Base-by-base conservation (phyloP, 2,888 invertebrate species). In the Lasioglossum morio region DNA sequence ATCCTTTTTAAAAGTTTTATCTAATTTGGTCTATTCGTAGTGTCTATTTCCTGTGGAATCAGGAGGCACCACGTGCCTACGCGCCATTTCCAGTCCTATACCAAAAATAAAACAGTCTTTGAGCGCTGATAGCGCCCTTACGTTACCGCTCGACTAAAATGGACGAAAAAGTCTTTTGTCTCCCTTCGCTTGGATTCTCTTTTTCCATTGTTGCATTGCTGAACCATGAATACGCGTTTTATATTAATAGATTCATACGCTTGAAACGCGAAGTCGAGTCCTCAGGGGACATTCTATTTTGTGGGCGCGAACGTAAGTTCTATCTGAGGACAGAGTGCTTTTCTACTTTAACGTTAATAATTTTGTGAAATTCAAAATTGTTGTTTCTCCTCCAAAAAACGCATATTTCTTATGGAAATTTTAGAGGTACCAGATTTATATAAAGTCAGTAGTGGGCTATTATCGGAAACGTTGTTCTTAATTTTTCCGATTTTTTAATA, bases 1-100 rank as follows among this genome's bases (percentile, higher is more conserved):
- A 91, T 89, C 84, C 85, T 90, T 87, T 87, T 91, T 77, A 88
- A 86, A 87, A 77, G 85, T 88, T 89, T 87, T 79, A 69, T 91
- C 87, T 88, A 88, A 87, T 91, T 89, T 72, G 77, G 87, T 91
- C 81, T 86, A 77, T 83, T 78, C 87, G 87, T 81, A 63, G 77
- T 27, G 83, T 81, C 82, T 90, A 88, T 89, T 85, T 91, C 87
- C 81, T 73, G 81, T 76, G 82, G 83, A 81, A 85, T 86, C 84
- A 66, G 81, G 48, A 81, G 82, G 69, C 78, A 81, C 66, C 86
- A 81, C 82, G 79, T 87, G 78, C 81, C 84, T 69, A 34, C 57
- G 70, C 79, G 83, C 83, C 87, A 60, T 85, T 87, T 86, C 86
- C 79, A 75, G 79, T 76, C 57, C 76, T 77, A 86, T 87, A 88